phyloP scores from a whole-genome alignment of 2,888 invertebrate genomes.

The Plebejus argus region DNA sequence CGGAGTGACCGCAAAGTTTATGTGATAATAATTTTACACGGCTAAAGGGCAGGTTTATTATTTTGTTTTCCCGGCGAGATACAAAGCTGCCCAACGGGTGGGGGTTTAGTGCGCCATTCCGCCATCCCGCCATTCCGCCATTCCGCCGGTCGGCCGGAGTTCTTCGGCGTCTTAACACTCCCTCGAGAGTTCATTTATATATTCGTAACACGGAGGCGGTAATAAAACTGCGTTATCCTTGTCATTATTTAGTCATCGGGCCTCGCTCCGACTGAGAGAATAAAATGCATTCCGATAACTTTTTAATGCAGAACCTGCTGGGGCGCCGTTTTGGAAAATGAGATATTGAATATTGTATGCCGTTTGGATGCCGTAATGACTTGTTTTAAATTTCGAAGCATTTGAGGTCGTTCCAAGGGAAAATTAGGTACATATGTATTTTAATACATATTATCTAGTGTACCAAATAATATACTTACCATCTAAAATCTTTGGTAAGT shows the following conservation, averaged over 20 bases:
- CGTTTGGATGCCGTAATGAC: conserved; percentile 22
- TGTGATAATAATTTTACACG: conserved; percentile 27
- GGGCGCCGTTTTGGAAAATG: conserved; percentile 27
- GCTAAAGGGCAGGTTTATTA: conserved; percentile 47
- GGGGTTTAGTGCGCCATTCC: conserved; percentile 75
- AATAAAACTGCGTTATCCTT: conserved; percentile 80
- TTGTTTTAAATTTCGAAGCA: background rate
- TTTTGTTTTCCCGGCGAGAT: conserved; percentile 60
- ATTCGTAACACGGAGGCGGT: conserved; percentile 78
- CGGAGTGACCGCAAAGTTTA: conserved; percentile 46
- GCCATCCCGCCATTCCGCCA: conserved; percentile 47
- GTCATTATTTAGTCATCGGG: conserved; percentile 80
- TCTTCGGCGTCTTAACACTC: conserved; percentile 79
- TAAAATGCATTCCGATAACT: conserved; percentile 74
- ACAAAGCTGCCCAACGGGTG: conserved; percentile 67
- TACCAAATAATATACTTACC: no score
- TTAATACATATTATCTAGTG: no score
- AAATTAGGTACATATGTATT: no score
- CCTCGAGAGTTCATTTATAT: conserved; percentile 78
- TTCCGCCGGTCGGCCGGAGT: conserved; percentile 71
- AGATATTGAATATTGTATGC: conserved; percentile 30
- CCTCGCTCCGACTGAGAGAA: conserved; percentile 58
- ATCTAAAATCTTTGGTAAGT: no score
- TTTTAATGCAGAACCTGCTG: conserved; percentile 32
- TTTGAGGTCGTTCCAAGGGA: background rate